Conservation (phyloP, 2,797 vertebrate species). For the Eleutherodactylus coqui region DNA sequence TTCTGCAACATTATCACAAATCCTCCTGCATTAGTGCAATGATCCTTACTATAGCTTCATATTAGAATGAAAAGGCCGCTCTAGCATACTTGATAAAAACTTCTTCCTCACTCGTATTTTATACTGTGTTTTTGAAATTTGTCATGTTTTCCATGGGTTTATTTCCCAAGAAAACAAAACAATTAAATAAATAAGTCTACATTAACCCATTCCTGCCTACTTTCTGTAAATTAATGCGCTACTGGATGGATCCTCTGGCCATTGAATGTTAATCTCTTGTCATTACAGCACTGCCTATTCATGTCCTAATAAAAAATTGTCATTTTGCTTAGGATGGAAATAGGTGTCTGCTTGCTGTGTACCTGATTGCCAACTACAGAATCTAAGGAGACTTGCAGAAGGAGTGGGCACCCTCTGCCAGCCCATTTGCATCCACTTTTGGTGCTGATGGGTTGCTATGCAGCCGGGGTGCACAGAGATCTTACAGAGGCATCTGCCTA, state of each 20-base stretch:
- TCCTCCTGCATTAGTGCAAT: constrained; percentile 85
- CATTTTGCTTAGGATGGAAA: too few species aligned
- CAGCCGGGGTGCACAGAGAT: too few species aligned
- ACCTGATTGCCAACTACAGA: too few species aligned
- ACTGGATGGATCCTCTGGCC: background rate
- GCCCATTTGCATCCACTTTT: too few species aligned
- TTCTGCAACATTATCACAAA: constrained; percentile 87
- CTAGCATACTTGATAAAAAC: constrained; percentile 74
- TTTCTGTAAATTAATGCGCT: background rate
- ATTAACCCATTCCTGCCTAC: background rate
- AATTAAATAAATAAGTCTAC: background rate
- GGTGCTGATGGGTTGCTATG: too few species aligned
- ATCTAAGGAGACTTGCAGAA: too few species aligned
- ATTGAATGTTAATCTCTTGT: background rate
- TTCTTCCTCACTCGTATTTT: constrained; percentile 69
- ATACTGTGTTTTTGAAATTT: constrained; percentile 64
- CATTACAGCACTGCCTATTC: background rate
- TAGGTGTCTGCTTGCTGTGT: too few species aligned
- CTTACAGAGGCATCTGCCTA: too few species aligned
- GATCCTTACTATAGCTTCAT: constrained; percentile 82
- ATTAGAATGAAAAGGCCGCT: constrained; percentile 79
- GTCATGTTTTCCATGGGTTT: background rate
- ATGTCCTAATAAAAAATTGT: too few species aligned
- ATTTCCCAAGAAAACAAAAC: background rate
- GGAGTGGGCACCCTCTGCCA: too few species aligned